Conservation (phyloP, 2,113 vertebrate genomes). For the Phyllopteryx taeniolatus region DNA sequence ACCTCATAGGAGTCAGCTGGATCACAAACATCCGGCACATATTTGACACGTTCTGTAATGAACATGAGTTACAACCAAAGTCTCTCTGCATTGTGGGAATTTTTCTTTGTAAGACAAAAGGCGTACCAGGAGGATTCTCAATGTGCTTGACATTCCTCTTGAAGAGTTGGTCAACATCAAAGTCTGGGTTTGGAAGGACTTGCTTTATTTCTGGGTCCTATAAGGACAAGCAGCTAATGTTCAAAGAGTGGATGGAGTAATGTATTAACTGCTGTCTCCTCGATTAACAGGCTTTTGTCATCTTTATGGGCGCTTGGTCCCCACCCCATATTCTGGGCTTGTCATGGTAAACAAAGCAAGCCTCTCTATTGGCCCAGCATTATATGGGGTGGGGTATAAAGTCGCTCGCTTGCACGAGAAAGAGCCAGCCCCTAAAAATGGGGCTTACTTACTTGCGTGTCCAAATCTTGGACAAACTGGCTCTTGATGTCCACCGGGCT, state of each 20-base stretch:
- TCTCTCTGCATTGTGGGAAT: neutral
- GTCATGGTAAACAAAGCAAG: no score
- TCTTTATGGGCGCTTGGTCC: no score
- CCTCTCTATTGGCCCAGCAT: no score
- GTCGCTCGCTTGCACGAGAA: neutral
- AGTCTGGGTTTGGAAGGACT: slow-evolving; percentile 35
- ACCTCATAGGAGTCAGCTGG: no score
- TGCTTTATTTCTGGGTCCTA: no score
- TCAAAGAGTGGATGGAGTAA: no score
- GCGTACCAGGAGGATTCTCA: slow-evolving; percentile 76
- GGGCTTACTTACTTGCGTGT: neutral
- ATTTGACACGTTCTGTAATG: neutral
- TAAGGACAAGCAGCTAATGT: no score
- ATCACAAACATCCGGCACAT: neutral
- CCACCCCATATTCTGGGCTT: no score
- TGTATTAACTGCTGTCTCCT: no score
- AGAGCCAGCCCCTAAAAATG: neutral
- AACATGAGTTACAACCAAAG: neutral
- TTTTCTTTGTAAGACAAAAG: neutral
- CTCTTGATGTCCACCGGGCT: neutral
- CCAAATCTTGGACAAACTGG: neutral
- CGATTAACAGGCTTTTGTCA: no score
- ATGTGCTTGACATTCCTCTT: slow-evolving; percentile 83
- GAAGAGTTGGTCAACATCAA: slow-evolving; percentile 82
- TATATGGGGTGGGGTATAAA: no score